phyloP scores from a whole-genome alignment of 2,113 vertebrate species.

The Lutjanus erythropterus region DNA sequence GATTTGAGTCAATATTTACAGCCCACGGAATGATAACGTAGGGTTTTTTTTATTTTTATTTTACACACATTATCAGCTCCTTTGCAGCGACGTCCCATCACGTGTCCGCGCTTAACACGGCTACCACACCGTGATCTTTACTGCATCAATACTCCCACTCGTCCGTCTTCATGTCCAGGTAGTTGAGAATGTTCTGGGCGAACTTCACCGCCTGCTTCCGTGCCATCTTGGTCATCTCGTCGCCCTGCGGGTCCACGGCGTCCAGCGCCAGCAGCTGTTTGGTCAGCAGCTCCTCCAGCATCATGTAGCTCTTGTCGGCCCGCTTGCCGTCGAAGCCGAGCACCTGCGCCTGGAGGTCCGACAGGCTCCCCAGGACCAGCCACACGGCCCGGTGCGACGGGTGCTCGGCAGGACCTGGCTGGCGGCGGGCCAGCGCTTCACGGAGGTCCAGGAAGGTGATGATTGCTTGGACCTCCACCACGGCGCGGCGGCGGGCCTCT shows the following conservation, averaged over 20 bases:
- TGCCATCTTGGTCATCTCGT: conserved; percentile 90
- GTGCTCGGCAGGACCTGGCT: conserved; percentile 84
- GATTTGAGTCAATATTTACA: conserved; percentile 71
- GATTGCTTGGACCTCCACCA: conserved; percentile 93
- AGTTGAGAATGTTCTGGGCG: conserved; percentile 96
- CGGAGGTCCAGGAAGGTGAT: conserved; percentile 93
- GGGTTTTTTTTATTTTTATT: conserved; percentile 46
- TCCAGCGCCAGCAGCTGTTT: conserved; percentile 96
- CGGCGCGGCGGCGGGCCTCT: conserved; percentile 93
- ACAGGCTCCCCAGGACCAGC: conserved; percentile 90
- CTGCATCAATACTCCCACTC: conserved; percentile 92
- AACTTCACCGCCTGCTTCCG: conserved; percentile 97
- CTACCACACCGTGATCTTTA: neutral
- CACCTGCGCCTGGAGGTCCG: conserved; percentile 93
- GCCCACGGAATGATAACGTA: conserved; percentile 54
- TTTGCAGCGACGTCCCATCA: conserved; percentile 12
- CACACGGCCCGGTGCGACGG: conserved; percentile 90
- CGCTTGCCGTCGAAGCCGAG: conserved; percentile 94
- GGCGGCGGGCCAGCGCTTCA: conserved; percentile 88
- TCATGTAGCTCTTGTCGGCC: conserved; percentile 94
- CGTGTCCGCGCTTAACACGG: neutral
- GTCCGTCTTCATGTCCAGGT: conserved; percentile 97
- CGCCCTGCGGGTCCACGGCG: conserved; percentile 94
- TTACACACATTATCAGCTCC: conserved; percentile 57
- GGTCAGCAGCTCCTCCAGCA: conserved; percentile 96